Evolutionary conservation across 2,888 invertebrate genomes (phyloP).

Genomic region (Hesperia comma): DNA sequence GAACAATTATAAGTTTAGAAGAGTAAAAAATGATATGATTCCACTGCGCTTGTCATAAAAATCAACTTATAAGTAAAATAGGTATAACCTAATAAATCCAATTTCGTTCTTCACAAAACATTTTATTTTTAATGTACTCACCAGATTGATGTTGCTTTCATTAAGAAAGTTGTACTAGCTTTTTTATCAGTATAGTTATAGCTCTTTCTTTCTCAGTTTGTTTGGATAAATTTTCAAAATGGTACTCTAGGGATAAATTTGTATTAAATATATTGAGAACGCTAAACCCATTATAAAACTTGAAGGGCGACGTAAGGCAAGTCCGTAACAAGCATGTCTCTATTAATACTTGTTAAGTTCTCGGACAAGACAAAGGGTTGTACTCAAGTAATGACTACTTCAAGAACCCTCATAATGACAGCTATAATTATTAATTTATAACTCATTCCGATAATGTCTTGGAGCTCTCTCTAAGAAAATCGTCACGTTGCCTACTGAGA

Average conservation of each 20-base stretch:
- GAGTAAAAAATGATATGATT: too few relatives aligned
- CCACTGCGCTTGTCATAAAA: too few relatives aligned
- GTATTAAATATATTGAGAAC: conserved; percentile 18
- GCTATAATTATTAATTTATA: conserved; percentile 54
- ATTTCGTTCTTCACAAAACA: too few relatives aligned
- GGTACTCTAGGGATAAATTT: conserved; percentile 13
- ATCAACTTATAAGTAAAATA: too few relatives aligned
- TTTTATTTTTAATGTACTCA: too few relatives aligned
- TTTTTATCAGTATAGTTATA: neutral
- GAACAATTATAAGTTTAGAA: too few relatives aligned
- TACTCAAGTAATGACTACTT: conserved; percentile 49
- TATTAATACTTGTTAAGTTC: conserved; percentile 61
- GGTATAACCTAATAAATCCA: too few relatives aligned
- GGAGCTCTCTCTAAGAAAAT: conserved; percentile 43
- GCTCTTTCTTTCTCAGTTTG: conserved; percentile 5
- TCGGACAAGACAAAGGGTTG: conserved; percentile 59
- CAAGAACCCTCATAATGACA: conserved; percentile 52
- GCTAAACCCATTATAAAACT: conserved; percentile 37
- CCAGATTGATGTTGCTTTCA: too few relatives aligned
- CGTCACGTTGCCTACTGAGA: conserved; percentile 15
- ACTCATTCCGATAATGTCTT: conserved; percentile 60
- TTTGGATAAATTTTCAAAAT: conserved; percentile 17
- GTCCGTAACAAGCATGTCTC: conserved; percentile 38
- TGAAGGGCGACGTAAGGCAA: conserved; percentile 36
- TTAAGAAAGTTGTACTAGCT: too few relatives aligned